A percentile compares a stretch with the other conserved stretches of the same genome.
phyloP scores from a whole-genome alignment of 2,888 invertebrate species.

The Acronicta aceris region DNA sequence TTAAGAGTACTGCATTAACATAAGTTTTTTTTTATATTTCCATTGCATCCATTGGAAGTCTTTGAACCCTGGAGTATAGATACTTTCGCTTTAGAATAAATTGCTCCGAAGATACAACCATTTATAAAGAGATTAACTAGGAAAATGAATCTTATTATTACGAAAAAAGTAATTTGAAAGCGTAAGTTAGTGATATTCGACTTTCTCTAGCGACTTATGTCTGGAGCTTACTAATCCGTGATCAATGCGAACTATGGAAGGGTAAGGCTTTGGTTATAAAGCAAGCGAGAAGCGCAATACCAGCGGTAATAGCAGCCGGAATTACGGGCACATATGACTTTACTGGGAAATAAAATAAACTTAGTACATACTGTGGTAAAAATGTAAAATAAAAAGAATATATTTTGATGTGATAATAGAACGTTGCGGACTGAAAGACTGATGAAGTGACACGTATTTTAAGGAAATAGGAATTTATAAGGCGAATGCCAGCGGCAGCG shows the following conservation, averaged over 20 bases:
- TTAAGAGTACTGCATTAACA: conserved; percentile 34
- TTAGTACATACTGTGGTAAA: too few species aligned
- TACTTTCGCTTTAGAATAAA: conserved; percentile 58
- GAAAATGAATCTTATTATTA: conserved; percentile 44
- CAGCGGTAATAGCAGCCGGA: background rate
- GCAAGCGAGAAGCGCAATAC: background rate
- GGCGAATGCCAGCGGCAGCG: too few species aligned
- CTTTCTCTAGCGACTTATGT: conserved; percentile 63
- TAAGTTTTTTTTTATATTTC: conserved; percentile 39
- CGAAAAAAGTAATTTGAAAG: conserved; percentile 48
- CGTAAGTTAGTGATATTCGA: conserved; percentile 52
- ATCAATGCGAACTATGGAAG: conserved; percentile 15
- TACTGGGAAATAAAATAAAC: too few species aligned
- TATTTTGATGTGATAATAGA: too few species aligned
- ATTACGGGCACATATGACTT: too few species aligned
- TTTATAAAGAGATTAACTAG: conserved; percentile 56
- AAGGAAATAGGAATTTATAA: too few species aligned
- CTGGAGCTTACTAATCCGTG: conserved; percentile 37
- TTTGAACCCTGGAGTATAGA: conserved; percentile 22
- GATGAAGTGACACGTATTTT: too few species aligned
- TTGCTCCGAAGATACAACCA: conserved; percentile 16
- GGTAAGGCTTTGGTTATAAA: conserved; percentile 6
- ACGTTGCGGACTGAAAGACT: too few species aligned
- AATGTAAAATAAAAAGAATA: too few species aligned
- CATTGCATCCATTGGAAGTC: conserved; percentile 32